These are phyloP conservation scores for Elysia crispata DNA, from an alignment of 2,888 invertebrate species.

Conservation along the genomic window DNA sequence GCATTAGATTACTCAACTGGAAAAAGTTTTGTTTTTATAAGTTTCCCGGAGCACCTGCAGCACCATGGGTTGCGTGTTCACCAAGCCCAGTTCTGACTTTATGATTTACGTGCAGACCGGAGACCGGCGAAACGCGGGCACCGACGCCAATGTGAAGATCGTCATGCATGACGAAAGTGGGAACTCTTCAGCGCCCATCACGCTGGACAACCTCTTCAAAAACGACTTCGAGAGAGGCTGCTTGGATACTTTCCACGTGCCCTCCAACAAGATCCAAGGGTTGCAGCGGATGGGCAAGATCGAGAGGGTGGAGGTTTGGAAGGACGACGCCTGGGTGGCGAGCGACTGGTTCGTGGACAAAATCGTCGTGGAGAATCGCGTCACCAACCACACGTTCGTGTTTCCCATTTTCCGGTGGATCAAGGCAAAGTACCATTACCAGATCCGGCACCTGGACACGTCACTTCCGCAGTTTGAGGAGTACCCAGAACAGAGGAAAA, in stretches of 20 bases:
- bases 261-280: conserved; percentile 44
- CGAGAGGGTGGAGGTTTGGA: conserved; percentile 72
- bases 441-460: conserved; percentile 76
- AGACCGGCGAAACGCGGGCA: conserved; percentile 77
- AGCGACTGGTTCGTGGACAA: conserved; percentile 77
- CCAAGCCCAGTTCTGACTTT: conserved; percentile 54
- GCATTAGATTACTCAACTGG: no score
- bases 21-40: no score
- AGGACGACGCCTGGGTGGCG: conserved; percentile 73
- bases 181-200: conserved; percentile 69
- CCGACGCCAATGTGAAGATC: conserved; percentile 78
- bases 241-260: conserved; percentile 64
- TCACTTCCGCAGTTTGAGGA: conserved; percentile 77
- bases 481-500: conserved; percentile 72
- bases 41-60: background rate
- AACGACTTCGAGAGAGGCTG: conserved; percentile 72
- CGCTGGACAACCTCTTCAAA: conserved; percentile 74
- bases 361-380: conserved; percentile 69
- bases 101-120: conserved; percentile 78
- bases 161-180: conserved; percentile 76
- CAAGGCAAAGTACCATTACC: conserved; percentile 72
- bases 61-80: conserved; percentile 50
- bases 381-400: conserved; percentile 64
- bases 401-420: conserved; percentile 79
- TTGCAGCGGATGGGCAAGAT: conserved; percentile 59